Evolutionary conservation across 2,113 vertebrate species (phyloP), one percentile per base, ranked within the genome.

Genomic region (Platanista minor): DNA sequence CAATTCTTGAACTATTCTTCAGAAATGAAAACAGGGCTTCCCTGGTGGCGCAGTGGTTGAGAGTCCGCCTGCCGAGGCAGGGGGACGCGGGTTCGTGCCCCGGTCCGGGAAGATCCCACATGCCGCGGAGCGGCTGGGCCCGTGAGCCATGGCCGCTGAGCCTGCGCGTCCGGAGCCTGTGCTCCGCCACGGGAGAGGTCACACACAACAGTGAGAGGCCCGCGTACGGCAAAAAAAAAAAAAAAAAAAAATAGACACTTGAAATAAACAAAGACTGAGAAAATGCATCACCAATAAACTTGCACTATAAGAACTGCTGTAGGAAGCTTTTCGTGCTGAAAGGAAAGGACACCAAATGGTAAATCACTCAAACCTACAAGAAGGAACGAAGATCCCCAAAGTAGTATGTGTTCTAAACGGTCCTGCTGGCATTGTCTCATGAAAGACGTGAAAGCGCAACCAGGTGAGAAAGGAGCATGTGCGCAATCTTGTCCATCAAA

Each of bases 171-270:
- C n/a, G n/a, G n/a, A n/a, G n/a, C n/a, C n/a, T n/a, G n/a, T n/a
- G n/a, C n/a, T n/a, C n/a, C n/a, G n/a, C n/a, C n/a, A n/a, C n/a
- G n/a, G n/a, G n/a, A n/a, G n/a, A n/a, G n/a, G n/a, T n/a, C n/a
- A n/a, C n/a, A n/a, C n/a, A n/a, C n/a, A n/a, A n/a, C n/a, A n/a
- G n/a, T n/a, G n/a, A n/a, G n/a, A n/a, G n/a, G n/a, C n/a, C n/a
- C n/a, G n/a, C n/a, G n/a, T n/a, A n/a, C n/a, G n/a, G n/a, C n/a
- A n/a, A n/a, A n/a, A n/a, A n/a, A n/a, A n/a, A n/a, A n/a, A n/a
- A n/a, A n/a, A n/a, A n/a, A n/a, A n/a, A n/a, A n/a, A 84, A 80
- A 66, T 46, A n/a, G 25, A 71, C 86, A 75, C 36, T n/a, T 49
- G 46, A 82, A 21, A 57, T 52, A 72, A 61, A 84, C 27, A 13